Base-by-base conservation (phyloP, 1,140 invertebrate species). In the Eupeodes corollae region DNA sequence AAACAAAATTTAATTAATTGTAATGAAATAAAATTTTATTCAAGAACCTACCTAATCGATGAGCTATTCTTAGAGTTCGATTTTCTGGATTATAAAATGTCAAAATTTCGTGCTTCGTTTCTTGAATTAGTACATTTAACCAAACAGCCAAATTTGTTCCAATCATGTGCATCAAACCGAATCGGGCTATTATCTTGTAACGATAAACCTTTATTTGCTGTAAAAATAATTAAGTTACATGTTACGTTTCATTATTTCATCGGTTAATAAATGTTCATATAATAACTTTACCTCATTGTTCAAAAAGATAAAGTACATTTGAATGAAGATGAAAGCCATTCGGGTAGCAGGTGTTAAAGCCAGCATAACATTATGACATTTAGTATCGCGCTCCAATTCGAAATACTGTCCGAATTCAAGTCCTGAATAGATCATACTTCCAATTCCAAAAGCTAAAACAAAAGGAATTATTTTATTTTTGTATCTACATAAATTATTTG, bases 301-400 rank as follows among this genome's bases (percentile, higher is more conserved):
- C 14, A 94, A 76, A 72, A 96, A 95, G 67, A 96, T 92, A 71
- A 94, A 95, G 69, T 93, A 94, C 80, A 94, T 91, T 70, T 95
- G 91, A 55, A 92, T 86, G 63, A 95, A 91, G 54, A 91, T 93
- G 71, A 95, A 92, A 42, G 86, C 81, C 85, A 93, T 91, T 52
- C 90, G 73, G 0, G 86, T 86, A 6, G 84, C 83, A 0, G 91
- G 90, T 1, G 88, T 91, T 6, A 94, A 64, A 0, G 86, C 88
- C 31, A 91, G 73, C 58, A 94, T 75, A 13, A 91, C 82, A 59
- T 89, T 91, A 62, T 89, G 83, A 59, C 90, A 93, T 53, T 88
- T 84, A 12, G 84, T 85, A 56, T 88, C 82, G 33, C 78, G 72
- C 61, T 90, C 85, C 39, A 91, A 68, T 68, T 95, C 91, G 66